These are phyloP conservation scores for Pterocles gutturalis DNA, from an alignment of 2,113 vertebrate species.

Conservation along the genomic window DNA sequence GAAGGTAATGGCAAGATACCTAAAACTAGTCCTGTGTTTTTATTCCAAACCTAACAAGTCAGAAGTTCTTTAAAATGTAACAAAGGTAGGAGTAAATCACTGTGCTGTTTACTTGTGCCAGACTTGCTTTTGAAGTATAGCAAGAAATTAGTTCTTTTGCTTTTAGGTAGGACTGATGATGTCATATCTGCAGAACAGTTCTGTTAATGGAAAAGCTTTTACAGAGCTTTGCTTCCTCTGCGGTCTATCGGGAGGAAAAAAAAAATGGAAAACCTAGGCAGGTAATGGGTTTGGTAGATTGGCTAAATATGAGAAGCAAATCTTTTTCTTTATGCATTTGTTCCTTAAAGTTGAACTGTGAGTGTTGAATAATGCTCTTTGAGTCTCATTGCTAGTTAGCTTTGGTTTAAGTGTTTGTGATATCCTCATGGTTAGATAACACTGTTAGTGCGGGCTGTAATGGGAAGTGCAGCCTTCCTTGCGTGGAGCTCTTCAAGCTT, in stretches of 20 bases:
- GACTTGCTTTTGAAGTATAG: not conserved
- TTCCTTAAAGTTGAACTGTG: not conserved
- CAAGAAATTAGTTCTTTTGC: not conserved
- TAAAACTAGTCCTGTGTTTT: not conserved
- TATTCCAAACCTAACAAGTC: not conserved
- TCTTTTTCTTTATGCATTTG: not conserved
- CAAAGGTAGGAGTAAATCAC: not conserved
- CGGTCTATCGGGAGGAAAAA: not conserved
- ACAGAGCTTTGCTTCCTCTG: not conserved
- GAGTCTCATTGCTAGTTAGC: not conserved
- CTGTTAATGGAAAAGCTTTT: slow-evolving; percentile 13
- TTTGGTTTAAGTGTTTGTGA: slow-evolving; percentile 12
- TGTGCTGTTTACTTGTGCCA: not conserved
- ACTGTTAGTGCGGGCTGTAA: not conserved
- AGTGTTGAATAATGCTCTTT: not conserved
- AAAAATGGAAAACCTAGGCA: not conserved
- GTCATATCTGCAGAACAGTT: not conserved
- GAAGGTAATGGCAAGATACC: not conserved
- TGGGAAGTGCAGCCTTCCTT: not conserved
- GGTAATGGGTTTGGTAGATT: not conserved
- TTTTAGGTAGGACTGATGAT: not conserved
- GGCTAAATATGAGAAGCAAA: not conserved
- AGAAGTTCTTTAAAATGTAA: not conserved
- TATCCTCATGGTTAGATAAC: not conserved
- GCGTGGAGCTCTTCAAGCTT: slow-evolving; percentile 29